A percentile compares a stretch with the other conserved stretches of the same genome.
These are phyloP conservation scores for Synanthedon tipuliformis DNA, from an alignment of 2,888 invertebrate genomes.

Conservation along the genomic window DNA sequence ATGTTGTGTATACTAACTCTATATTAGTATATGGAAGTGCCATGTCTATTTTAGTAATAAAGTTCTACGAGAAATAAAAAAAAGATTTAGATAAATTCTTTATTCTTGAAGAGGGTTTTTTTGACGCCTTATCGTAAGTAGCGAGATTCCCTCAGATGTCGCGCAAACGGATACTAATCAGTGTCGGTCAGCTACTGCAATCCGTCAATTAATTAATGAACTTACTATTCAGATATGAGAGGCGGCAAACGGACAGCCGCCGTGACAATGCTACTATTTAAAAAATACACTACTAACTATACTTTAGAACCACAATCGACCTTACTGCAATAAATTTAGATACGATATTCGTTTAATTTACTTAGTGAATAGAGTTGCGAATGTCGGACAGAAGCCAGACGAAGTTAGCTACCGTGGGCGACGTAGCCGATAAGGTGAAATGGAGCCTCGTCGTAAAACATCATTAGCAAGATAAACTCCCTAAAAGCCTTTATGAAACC, in stretches of 20 bases:
- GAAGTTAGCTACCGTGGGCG: constrained; percentile 54
- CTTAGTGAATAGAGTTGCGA: neutral
- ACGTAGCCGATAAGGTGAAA: constrained; percentile 47
- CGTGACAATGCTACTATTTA: constrained; percentile 28
- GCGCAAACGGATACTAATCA: constrained; percentile 42
- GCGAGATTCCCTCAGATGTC: neutral
- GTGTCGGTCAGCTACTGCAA: constrained; percentile 40
- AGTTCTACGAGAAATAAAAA: too few species aligned
- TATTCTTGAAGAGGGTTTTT: neutral
- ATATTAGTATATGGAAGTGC: too few species aligned
- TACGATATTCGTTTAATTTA: constrained; percentile 13
- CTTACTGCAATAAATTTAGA: constrained; percentile 20
- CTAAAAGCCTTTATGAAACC: constrained; percentile 47
- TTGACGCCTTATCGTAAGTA: neutral
- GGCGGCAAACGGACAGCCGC: constrained; percentile 48
- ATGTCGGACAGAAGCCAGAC: constrained; percentile 6
- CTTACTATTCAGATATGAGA: constrained; percentile 44
- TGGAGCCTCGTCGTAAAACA: constrained; percentile 59
- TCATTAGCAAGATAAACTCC: constrained; percentile 64
- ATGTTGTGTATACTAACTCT: too few species aligned
- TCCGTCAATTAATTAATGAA: constrained; percentile 65
- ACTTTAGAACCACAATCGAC: constrained; percentile 4
- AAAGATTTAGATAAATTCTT: too few species aligned
- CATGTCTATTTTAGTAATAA: too few species aligned
- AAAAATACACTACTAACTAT: constrained; percentile 10